Conservation (phyloP, 2,888 invertebrate genomes). For the Melanargia galathea region DNA sequence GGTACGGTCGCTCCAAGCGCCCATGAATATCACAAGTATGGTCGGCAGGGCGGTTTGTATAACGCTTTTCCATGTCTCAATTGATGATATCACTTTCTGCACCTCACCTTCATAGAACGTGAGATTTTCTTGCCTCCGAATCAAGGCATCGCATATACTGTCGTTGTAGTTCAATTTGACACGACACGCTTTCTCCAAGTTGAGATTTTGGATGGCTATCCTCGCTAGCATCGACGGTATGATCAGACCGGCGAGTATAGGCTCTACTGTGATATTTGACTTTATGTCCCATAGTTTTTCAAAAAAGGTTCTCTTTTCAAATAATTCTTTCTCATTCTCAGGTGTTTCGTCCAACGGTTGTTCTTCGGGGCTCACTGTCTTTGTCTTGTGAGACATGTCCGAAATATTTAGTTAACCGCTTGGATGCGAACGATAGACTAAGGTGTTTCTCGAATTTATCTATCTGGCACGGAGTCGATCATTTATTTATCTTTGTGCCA, state of each 20-base stretch:
- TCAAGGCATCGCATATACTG: constrained; percentile 63
- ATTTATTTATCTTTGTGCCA: constrained; percentile 42
- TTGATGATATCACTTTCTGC: constrained; percentile 78
- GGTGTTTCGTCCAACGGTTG: constrained; percentile 54
- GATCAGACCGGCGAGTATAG: constrained; percentile 86
- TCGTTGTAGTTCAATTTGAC: constrained; percentile 62
- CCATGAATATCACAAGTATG: constrained; percentile 80
- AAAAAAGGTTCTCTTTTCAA: constrained; percentile 69
- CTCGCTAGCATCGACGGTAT: constrained; percentile 84
- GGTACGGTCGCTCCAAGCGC: constrained; percentile 84
- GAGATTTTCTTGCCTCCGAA: constrained; percentile 73
- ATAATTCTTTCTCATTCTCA: constrained; percentile 40
- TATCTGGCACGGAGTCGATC: constrained; percentile 42
- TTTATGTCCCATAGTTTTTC: constrained; percentile 80
- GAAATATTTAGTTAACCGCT: constrained; percentile 16
- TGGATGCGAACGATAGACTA: constrained; percentile 40
- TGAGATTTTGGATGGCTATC: constrained; percentile 83
- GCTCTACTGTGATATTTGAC: constrained; percentile 86
- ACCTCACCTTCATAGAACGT: constrained; percentile 84
- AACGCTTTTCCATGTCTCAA: constrained; percentile 81
- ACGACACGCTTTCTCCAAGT: constrained; percentile 71
- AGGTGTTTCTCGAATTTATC: constrained; percentile 48
- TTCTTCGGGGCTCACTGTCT: constrained; percentile 50
- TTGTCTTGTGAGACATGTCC: constrained; percentile 52
- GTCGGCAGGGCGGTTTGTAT: constrained; percentile 81